phyloP scores from a whole-genome alignment of 1,140 invertebrate genomes.

The Danaus plexippus region DNA sequence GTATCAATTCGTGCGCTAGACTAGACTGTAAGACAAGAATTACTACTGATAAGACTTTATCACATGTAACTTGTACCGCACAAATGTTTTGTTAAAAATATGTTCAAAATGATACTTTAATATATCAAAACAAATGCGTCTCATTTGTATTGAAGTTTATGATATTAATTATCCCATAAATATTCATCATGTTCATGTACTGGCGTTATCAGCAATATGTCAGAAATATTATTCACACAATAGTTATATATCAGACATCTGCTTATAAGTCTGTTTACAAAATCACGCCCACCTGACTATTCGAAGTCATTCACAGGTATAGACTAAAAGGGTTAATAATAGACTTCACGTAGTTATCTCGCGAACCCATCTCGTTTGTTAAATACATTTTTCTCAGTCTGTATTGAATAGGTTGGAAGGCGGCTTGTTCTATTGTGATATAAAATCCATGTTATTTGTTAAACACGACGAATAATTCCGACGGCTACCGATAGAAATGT shows the following conservation, averaged over 20 bases:
- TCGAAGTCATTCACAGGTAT: slow-evolving; percentile 10
- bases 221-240: not conserved
- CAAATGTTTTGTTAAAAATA: too few relatives aligned
- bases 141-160: too few relatives aligned
- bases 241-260: slow-evolving; percentile 5
- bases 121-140: too few relatives aligned
- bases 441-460: slow-evolving; percentile 61
- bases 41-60: slow-evolving; percentile 44
- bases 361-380: slow-evolving; percentile 55
- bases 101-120: too few relatives aligned
- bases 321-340: slow-evolving; percentile 59
- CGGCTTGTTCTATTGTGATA: slow-evolving; percentile 51
- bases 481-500: slow-evolving; percentile 60
- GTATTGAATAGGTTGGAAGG: slow-evolving; percentile 45
- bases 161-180: too few relatives aligned
- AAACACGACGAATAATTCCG: slow-evolving; percentile 60
- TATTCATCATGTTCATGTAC: too few relatives aligned
- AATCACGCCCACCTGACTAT: slow-evolving; percentile 16
- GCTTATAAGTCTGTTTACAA: slow-evolving; percentile 17
- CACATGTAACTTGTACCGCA: slow-evolving; percentile 9
- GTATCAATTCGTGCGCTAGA: slow-evolving; percentile 43
- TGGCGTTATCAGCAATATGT: slow-evolving; percentile 2
- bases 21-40: too few relatives aligned
- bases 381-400: slow-evolving; percentile 60
- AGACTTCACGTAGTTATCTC: slow-evolving; percentile 53